A percentile compares a stretch with the other conserved stretches of the same genome.
Conservation (phyloP, 2,113 vertebrate species). For the Protobothrops flavoviridis region DNA sequence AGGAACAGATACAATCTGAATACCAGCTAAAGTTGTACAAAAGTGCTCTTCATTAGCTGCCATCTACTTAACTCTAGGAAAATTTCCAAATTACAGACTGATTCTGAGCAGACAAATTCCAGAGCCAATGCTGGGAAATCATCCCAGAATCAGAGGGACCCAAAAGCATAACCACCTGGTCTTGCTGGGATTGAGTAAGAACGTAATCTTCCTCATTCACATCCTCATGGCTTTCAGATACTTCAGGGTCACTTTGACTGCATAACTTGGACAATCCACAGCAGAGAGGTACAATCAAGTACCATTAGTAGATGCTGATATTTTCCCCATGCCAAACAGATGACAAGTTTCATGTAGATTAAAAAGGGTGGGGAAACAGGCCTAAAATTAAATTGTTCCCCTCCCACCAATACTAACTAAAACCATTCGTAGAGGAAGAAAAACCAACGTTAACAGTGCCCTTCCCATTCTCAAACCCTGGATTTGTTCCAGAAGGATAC, state of each 20-base stretch:
- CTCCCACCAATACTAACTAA: background rate
- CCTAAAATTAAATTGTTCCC: background rate
- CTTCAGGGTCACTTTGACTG: background rate
- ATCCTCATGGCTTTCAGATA: background rate
- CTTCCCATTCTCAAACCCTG: background rate
- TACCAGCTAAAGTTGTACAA: background rate
- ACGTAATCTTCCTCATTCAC: background rate
- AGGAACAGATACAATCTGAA: background rate
- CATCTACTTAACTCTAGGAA: background rate
- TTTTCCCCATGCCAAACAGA: background rate
- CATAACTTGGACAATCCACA: background rate
- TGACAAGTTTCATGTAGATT: background rate
- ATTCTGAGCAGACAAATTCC: background rate
- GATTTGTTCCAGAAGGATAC: background rate
- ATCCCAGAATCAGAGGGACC: background rate
- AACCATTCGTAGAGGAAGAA: background rate
- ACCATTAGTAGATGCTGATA: background rate
- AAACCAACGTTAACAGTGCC: background rate
- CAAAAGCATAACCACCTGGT: background rate
- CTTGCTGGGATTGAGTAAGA: background rate
- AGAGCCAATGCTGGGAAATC: background rate
- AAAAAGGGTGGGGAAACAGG: background rate
- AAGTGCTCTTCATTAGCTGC: background rate
- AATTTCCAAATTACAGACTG: background rate
- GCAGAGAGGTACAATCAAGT: background rate